Evolutionary conservation across 2,113 vertebrate genomes (phyloP).

Genomic region (Pachycephala philippinensis): DNA sequence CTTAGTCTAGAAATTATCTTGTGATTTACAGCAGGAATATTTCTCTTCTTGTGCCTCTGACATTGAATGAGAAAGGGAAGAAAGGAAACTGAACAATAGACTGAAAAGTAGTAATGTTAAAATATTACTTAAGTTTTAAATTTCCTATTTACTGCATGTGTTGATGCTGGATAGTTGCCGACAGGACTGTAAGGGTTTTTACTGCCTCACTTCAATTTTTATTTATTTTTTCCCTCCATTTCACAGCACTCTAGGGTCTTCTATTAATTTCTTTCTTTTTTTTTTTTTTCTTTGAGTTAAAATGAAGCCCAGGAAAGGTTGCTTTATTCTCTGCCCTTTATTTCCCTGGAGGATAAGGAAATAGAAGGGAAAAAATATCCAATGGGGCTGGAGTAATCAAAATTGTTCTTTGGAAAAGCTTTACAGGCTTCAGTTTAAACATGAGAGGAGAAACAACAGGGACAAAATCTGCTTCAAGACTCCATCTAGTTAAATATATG

Average conservation of each 20-base stretch:
- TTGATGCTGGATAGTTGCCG: neutral
- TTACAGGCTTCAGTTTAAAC: slow-evolving; percentile 24
- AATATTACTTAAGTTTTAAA: neutral
- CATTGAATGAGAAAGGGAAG: neutral
- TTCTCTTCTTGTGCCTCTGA: neutral
- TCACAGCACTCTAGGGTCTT: slow-evolving; percentile 1
- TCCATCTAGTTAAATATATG: slow-evolving; percentile 8
- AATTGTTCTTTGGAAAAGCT: slow-evolving; percentile 7
- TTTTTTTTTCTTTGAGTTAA: neutral
- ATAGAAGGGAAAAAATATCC: neutral
- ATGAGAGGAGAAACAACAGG: neutral
- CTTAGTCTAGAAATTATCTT: neutral
- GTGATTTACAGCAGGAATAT: neutral
- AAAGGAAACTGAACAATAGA: neutral
- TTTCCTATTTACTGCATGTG: neutral
- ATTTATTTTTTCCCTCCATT: neutral
- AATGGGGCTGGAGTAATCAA: neutral
- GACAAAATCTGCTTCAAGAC: neutral
- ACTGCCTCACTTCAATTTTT: neutral
- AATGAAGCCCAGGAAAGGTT: neutral
- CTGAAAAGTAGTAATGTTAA: neutral
- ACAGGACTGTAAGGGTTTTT: neutral
- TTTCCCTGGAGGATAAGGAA: neutral
- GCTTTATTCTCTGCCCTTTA: slow-evolving; percentile 30
- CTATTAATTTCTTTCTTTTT: neutral